Evolutionary conservation across 1,140 invertebrate genomes (phyloP).

Genomic region (Conus betulinus): DNA sequence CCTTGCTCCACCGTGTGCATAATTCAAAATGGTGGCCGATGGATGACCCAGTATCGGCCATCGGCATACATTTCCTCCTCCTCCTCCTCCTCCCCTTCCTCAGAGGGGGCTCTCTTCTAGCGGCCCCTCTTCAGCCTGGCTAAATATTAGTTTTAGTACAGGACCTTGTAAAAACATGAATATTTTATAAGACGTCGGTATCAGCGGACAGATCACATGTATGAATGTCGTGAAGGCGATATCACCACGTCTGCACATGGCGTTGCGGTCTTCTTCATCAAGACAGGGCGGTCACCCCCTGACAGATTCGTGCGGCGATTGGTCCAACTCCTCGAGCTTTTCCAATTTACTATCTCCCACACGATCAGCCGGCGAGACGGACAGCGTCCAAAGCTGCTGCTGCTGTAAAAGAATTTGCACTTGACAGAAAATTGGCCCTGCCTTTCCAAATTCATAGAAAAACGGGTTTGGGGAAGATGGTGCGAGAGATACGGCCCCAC

Average conservation of each 20-base stretch:
- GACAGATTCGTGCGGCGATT: background rate
- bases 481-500: constrained; percentile 2
- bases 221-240: background rate
- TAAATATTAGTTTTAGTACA: background rate
- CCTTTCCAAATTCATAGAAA: constrained; percentile 13
- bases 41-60: background rate
- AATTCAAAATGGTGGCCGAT: background rate
- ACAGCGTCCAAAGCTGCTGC: background rate
- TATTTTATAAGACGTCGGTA: background rate
- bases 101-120: too few relatives aligned
- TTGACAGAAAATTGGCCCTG: constrained; percentile 3
- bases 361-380: background rate
- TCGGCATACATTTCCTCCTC: background rate
- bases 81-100: too few relatives aligned
- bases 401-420: constrained; percentile 24
- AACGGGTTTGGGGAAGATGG: background rate
- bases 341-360: background rate
- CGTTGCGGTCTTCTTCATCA: background rate
- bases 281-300: background rate
- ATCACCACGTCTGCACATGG: background rate
- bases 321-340: background rate
- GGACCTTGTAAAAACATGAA: constrained; percentile 5
- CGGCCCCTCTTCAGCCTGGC: background rate
- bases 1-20: background rate
- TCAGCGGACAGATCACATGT: background rate